These are phyloP conservation scores for Anguilla obscura DNA, from an alignment of 2,797 vertebrate species.

Conservation along the genomic window DNA sequence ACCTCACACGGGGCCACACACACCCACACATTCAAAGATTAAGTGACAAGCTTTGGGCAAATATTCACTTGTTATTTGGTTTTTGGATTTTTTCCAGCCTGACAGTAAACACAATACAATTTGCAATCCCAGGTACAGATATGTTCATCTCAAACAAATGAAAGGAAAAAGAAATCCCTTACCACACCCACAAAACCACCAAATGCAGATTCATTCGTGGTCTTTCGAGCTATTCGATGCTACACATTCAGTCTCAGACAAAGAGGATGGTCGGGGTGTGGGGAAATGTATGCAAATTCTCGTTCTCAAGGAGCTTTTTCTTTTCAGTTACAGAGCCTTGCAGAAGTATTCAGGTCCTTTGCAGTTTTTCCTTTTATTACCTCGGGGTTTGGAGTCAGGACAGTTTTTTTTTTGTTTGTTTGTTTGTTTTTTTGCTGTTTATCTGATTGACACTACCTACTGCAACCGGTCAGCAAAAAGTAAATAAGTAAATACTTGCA, in stretches of 20 bases:
- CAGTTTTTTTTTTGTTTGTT: too few species aligned
- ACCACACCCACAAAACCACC: background rate
- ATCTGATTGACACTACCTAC: background rate
- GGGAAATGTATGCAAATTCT: background rate
- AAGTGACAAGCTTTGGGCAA: background rate
- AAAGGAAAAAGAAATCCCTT: too few species aligned
- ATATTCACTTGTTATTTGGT: background rate
- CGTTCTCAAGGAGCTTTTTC: background rate
- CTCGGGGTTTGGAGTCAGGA: too few species aligned
- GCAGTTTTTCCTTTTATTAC: background rate
- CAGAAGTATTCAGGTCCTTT: background rate
- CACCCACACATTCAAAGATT: background rate
- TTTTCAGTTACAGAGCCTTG: background rate
- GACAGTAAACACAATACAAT: background rate
- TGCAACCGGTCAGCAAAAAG: background rate
- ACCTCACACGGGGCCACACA: background rate
- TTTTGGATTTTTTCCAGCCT: background rate
- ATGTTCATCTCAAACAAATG: slow-evolving; percentile 25
- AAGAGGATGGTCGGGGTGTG: background rate
- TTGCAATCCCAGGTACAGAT: background rate
- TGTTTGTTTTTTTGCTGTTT: too few species aligned
- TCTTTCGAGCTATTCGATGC: background rate
- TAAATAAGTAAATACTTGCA: background rate
- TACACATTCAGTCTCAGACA: background rate
- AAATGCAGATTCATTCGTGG: background rate